Percentiles rank a stretch among this genome's conserved stretches.
Conservation (phyloP, 2,113 vertebrate genomes). For the Hiodon tergisus region DNA sequence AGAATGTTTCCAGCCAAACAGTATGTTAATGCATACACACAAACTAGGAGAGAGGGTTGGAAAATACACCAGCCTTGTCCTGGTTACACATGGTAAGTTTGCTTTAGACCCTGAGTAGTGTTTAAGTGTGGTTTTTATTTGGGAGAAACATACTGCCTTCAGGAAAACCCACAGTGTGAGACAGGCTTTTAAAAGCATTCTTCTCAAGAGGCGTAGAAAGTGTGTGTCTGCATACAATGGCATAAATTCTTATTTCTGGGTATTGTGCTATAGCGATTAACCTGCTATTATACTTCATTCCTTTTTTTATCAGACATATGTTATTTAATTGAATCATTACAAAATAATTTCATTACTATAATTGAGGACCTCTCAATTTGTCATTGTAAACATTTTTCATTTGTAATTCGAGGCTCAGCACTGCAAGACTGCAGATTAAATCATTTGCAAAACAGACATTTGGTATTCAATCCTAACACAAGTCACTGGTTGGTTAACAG, state of each 20-base stretch:
- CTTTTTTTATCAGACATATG: neutral
- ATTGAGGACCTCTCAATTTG: neutral
- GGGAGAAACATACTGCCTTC: too few species aligned
- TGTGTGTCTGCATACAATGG: too few species aligned
- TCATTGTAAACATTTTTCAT: constrained; percentile 10
- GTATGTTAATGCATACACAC: neutral
- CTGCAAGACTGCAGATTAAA: constrained; percentile 4
- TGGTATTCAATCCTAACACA: neutral
- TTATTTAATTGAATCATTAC: constrained; percentile 4
- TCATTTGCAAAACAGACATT: constrained; percentile 3
- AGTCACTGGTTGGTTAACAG: constrained; percentile 13
- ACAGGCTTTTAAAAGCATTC: too few species aligned
- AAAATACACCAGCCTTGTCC: neutral
- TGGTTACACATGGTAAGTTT: neutral
- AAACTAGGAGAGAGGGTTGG: neutral
- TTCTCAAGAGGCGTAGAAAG: too few species aligned
- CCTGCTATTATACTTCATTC: too few species aligned
- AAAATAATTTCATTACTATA: constrained; percentile 1
- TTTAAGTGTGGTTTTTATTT: neutral
- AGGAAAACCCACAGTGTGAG: too few species aligned
- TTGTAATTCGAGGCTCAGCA: neutral
- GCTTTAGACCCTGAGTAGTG: neutral
- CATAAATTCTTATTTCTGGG: too few species aligned
- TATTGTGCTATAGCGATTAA: too few species aligned
- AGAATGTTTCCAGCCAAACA: constrained; percentile 9